Percentiles rank a stretch among this genome's conserved stretches.
These are phyloP conservation scores for Florisuga fusca DNA, from an alignment of 2,797 vertebrate species.

Conservation along the genomic window DNA sequence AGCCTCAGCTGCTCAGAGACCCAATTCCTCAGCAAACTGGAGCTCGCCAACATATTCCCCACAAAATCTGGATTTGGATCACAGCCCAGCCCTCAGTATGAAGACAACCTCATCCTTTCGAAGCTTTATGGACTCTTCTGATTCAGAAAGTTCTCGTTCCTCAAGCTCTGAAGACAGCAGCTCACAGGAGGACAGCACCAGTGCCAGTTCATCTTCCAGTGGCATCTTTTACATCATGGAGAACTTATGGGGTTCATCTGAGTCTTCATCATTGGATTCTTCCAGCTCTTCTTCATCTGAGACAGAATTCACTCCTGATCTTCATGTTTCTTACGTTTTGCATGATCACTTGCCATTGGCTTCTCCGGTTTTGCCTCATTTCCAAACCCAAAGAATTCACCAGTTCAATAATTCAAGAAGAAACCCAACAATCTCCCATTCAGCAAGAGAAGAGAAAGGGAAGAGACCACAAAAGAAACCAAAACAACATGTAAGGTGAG, in stretches of 20 bases:
- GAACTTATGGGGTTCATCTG: background rate
- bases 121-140: background rate
- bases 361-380: slow-evolving; percentile 14
- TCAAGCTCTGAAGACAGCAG: background rate
- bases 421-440: background rate
- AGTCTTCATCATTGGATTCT: background rate
- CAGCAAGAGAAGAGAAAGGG: background rate
- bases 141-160: background rate
- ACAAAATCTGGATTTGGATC: background rate
- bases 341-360: slow-evolving; percentile 15
- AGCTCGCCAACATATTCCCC: background rate
- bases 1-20: background rate
- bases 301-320: slow-evolving; percentile 7
- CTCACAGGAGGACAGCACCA: background rate
- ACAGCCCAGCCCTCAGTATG: background rate
- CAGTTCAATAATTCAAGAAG: background rate
- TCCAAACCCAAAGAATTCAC: background rate
- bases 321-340: background rate
- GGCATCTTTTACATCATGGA: background rate
- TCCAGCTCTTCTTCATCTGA: background rate
- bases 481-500: slow-evolving; percentile 70
- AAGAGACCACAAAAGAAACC: slow-evolving; percentile 60
- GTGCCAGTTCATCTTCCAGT: background rate
- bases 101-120: slow-evolving; percentile 29
- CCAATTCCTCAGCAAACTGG: background rate